Conservation (phyloP, 1,140 invertebrate genomes). For the Dreissena polymorpha region DNA sequence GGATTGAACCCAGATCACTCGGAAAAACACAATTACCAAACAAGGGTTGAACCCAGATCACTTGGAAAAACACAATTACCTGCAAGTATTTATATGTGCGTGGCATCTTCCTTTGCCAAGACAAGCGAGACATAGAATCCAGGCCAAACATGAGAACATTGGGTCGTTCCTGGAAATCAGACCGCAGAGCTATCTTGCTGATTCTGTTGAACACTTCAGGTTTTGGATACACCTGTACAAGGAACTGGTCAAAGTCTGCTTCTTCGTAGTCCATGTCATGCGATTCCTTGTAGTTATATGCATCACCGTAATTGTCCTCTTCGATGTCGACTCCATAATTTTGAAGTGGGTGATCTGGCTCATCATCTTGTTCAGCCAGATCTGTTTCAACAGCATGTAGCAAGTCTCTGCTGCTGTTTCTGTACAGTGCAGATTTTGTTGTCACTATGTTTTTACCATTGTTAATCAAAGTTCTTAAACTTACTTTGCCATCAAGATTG, state of each 20-base stretch:
- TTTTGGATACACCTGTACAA: constrained; percentile 69
- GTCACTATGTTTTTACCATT: no score
- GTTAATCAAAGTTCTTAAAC: no score
- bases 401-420: background rate
- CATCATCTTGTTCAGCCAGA: constrained; percentile 20
- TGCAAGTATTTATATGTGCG: constrained; percentile 66
- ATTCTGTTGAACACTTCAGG: constrained; percentile 65
- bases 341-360: no score
- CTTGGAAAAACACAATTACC: no score
- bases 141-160: constrained; percentile 73
- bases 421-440: no score
- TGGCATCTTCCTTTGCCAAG: constrained; percentile 72
- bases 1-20: no score
- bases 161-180: constrained; percentile 36
- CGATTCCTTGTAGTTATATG: constrained; percentile 14
- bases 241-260: constrained; percentile 72
- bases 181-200: constrained; percentile 15
- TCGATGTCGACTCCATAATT: constrained; percentile 20
- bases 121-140: constrained; percentile 75
- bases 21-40: no score
- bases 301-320: constrained; percentile 6
- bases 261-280: constrained; percentile 33
- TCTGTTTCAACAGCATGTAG: constrained; percentile 1
- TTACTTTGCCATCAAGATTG: no score
- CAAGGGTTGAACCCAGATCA: no score